Evolutionary conservation across 1,140 invertebrate species (phyloP).

Genomic region (Lordiphosa stackelbergi): DNA sequence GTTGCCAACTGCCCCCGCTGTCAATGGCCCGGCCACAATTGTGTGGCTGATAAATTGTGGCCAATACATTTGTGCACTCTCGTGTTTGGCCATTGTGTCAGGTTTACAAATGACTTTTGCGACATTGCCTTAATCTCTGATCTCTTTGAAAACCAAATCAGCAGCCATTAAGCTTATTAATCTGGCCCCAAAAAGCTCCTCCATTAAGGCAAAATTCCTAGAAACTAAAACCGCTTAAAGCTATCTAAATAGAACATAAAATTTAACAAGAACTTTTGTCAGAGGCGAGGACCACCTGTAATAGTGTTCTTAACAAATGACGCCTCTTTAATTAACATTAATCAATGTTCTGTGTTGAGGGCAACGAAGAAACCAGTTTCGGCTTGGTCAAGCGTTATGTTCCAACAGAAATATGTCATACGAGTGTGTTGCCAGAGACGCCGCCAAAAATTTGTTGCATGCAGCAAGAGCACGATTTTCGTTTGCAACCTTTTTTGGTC

Average conservation of each 20-base stretch:
- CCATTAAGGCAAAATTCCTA: constrained; percentile 43
- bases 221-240: constrained; percentile 33
- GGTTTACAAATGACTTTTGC: constrained; percentile 75
- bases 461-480: constrained; percentile 63
- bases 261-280: constrained; percentile 50
- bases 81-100: constrained; percentile 50
- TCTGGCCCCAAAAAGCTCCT: constrained; percentile 42
- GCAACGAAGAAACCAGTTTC: constrained; percentile 50
- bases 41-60: constrained; percentile 61
- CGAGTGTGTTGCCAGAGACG: constrained; percentile 75
- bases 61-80: constrained; percentile 66
- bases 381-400: constrained; percentile 10
- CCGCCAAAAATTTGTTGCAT: constrained; percentile 75
- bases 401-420: constrained; percentile 62
- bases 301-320: constrained; percentile 52
- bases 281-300: constrained; percentile 46
- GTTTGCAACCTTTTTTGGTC: constrained; percentile 68
- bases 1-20: constrained; percentile 64
- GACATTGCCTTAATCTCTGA: constrained; percentile 53
- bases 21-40: constrained; percentile 44
- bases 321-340: constrained; percentile 56
- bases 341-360: constrained; percentile 58
- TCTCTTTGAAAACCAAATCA: constrained; percentile 26
- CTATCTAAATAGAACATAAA: constrained; percentile 67
- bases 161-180: constrained; percentile 50